Conservation (phyloP, 2,797 vertebrate genomes). For the Cichlasoma orientale region DNA sequence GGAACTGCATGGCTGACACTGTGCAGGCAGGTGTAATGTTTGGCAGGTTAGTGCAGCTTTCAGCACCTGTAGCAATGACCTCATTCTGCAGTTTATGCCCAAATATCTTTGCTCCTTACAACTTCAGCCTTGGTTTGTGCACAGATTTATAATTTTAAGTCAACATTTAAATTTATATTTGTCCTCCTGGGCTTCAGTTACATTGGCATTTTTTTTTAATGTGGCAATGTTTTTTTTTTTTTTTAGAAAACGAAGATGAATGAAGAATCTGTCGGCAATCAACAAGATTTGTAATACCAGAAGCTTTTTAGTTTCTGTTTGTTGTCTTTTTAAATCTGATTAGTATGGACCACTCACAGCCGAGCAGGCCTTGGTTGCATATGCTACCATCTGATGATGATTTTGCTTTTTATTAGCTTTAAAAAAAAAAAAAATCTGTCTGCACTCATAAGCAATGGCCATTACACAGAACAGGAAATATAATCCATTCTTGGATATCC, state of each 20-base stretch:
- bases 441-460: background rate
- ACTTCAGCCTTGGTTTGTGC: background rate
- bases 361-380: background rate
- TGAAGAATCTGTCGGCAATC: background rate
- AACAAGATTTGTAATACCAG: background rate
- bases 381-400: background rate
- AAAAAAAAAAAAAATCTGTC: too few species aligned
- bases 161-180: background rate
- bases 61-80: background rate
- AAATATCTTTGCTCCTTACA: background rate
- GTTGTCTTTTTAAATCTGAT: background rate
- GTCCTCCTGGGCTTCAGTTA: background rate
- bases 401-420: background rate
- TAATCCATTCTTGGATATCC: background rate
- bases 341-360: background rate
- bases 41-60: background rate
- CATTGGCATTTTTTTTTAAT: background rate
- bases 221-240: background rate
- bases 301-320: background rate
- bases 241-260: background rate
- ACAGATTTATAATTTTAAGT: background rate
- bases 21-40: conserved; percentile 30
- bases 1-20: background rate
- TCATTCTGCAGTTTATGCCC: background rate
- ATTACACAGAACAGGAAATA: background rate